Evolutionary conservation across 2,113 vertebrate species (phyloP), one percentile per base, ranked within the genome.

Genomic region (Budorcas taxicolor): DNA sequence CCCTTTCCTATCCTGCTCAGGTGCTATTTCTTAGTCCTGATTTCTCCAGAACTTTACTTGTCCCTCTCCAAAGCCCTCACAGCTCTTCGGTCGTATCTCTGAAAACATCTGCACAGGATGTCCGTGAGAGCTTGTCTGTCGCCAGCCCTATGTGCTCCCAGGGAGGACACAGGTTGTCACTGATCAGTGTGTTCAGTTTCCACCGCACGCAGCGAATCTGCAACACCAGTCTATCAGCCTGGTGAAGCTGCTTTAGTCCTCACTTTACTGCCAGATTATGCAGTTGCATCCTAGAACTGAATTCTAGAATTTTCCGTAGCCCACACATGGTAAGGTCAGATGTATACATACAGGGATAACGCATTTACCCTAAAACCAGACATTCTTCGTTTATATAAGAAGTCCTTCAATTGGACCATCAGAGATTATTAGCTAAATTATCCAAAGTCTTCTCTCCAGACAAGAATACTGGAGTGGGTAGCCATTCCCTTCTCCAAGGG

Each of bases 391-490:
- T 81, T 87, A 57, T 45, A 71, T 43, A 19, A 27, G 2, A 16
- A 71, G 67, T 33, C 52, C 12, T 87, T 40, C 60, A 80, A 36
- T 71, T 58, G 31, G 27, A 31, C 76, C 67, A 47, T 50, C 52
- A 58, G 87, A 33, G 50, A 84, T 62, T 62, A 36, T 23, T 27
- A 45, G 27, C 31, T 82, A 57, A 95, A 71, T 80, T 53, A 80
- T 74, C n/a, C 67, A 25, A 40, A 40, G 36, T 74, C 67, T 40
- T 74, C 67, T 74, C 19, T 40, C 71, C 23, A 43, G 40, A 23
- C 40, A 43, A 27, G 71, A 76, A 43, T 43, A 27, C 21, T 0
- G 0, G 40, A 43, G 71, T 27, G 23, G 71, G 6, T 43, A 27
- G 71, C 23, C 71, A 76, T 43, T 76, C 40, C 11, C 12, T 14